Percentiles rank a stretch among this genome's conserved stretches.
Evolutionary conservation across 2,888 invertebrate genomes (phyloP).

Genomic region (Drosophila lutescens): DNA sequence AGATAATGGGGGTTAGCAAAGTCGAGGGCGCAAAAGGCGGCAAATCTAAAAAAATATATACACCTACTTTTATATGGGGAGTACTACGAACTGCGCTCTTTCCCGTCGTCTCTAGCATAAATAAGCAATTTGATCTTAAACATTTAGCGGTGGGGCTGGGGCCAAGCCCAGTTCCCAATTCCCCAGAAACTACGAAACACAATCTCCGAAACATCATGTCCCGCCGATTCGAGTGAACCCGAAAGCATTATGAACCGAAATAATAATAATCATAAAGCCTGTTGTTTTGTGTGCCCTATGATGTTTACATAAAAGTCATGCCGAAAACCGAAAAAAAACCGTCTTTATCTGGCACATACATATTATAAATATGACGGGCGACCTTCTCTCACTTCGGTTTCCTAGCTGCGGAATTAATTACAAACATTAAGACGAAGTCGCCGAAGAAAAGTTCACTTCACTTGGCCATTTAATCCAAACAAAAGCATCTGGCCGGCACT

Average conservation of each 20-base stretch:
- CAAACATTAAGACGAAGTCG: conserved; percentile 58
- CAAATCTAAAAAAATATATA: conserved; percentile 17
- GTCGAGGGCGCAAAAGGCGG: conserved; percentile 30
- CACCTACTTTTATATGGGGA: not conserved
- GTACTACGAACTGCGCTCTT: not conserved
- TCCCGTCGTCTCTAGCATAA: not conserved
- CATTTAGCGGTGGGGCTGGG: conserved; percentile 2
- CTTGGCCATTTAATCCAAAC: conserved; percentile 49
- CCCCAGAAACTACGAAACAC: conserved; percentile 25
- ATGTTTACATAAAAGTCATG: conserved; percentile 68
- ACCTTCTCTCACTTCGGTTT: conserved; percentile 55
- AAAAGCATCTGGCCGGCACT: conserved; percentile 28
- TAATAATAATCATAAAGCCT: conserved; percentile 30
- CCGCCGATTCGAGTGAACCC: conserved; percentile 38
- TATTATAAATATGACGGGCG: conserved; percentile 32
- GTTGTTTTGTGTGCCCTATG: conserved; percentile 44
- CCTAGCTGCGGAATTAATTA: conserved; percentile 62
- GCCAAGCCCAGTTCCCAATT: conserved; percentile 39
- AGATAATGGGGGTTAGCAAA: conserved; percentile 53
- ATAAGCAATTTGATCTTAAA: conserved; percentile 34
- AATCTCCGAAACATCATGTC: conserved; percentile 21
- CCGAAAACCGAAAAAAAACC: conserved; percentile 22
- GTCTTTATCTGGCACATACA: conserved; percentile 32
- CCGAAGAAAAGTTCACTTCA: conserved; percentile 42
- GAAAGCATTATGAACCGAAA: conserved; percentile 14